Conservation (phyloP, 2,888 invertebrate genomes). For the Drosophila pegasa region DNA sequence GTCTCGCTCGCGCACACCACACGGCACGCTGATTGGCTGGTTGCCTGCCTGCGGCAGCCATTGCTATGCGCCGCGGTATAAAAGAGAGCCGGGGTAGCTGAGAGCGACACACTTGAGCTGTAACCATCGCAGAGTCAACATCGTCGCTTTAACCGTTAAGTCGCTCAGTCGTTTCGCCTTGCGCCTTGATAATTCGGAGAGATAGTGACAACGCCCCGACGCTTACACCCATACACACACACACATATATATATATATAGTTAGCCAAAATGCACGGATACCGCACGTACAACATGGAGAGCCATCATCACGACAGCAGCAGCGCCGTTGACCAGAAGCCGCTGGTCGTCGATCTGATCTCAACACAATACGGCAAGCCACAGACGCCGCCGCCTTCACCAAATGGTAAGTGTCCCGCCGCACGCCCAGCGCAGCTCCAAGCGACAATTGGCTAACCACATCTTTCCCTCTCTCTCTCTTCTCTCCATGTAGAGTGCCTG, state of each 20-base stretch:
- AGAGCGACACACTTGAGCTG: conserved; percentile 80
- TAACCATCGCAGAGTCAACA: conserved; percentile 73
- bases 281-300: conserved; percentile 84
- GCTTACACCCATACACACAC: background rate
- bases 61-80: conserved; percentile 74
- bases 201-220: conserved; percentile 8
- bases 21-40: conserved; percentile 70
- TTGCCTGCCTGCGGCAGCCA: conserved; percentile 66
- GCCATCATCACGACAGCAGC: conserved; percentile 63
- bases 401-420: conserved; percentile 82
- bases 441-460: conserved; percentile 32
- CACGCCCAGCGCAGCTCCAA: background rate
- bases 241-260: background rate
- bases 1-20: conserved; percentile 40
- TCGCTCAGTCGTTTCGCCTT: conserved; percentile 17
- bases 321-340: conserved; percentile 84
- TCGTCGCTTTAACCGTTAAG: conserved; percentile 36
- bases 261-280: conserved; percentile 84
- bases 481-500: conserved; percentile 84
- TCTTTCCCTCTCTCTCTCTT: background rate
- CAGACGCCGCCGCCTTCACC: conserved; percentile 86
- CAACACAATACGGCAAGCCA: conserved; percentile 86
- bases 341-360: conserved; percentile 87
- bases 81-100: conserved; percentile 74
- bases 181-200: conserved; percentile 5